Base-by-base conservation (phyloP, 2,888 invertebrate genomes). In the Silvanus unidentatus region DNA sequence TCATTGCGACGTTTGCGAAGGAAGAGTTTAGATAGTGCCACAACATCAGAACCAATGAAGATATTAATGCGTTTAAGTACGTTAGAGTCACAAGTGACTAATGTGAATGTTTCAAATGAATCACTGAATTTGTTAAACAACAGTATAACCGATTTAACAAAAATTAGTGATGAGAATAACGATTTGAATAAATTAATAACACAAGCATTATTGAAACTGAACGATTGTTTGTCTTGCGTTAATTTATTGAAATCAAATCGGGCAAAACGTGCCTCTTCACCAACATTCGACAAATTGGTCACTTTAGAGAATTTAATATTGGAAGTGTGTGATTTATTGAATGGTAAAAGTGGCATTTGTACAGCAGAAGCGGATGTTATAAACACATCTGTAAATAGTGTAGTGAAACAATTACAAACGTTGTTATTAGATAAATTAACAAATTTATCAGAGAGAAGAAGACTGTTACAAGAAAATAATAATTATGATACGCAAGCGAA, bases 41-140 rank as follows among this genome's bases (percentile, higher is more conserved):
- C 84, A 5, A 81, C 83, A 52, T 82, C 84, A 0, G 88, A 88
- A 65, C 85, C 89, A 0, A 81, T 89, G 80, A 88, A 88, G 70
- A 80, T 88, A 63, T 72, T 88, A 57, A 83, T 88, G 61, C 78
- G 88, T 49, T 71, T 89, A 40, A 86, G 82, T 64, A 82, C 84
- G 39, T 72, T 89, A 56, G 90, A 90, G 72, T 81, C 85, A 55
- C 85, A 88, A 72, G 82, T 88, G 35, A 80, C 83, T 11, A 81
- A 78, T 51, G 82, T 78, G 16, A 73, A 77, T 36, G 77, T 75
- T 52, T 80, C 80, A 6, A 79, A 75, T 54, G 80, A 81, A 62
- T 78, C 78, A 2, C 65, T 80, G 45, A 77, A 74, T 55, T 72
- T 71, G 43, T 59, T 71, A 16, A 68, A 53, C 32, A 53, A 73